A percentile compares a stretch with the other conserved stretches of the same genome.
Evolutionary conservation across 37 sponge, comb jelly and placozoan species (phyloP).

Genomic region (Corticium candelabrum): DNA sequence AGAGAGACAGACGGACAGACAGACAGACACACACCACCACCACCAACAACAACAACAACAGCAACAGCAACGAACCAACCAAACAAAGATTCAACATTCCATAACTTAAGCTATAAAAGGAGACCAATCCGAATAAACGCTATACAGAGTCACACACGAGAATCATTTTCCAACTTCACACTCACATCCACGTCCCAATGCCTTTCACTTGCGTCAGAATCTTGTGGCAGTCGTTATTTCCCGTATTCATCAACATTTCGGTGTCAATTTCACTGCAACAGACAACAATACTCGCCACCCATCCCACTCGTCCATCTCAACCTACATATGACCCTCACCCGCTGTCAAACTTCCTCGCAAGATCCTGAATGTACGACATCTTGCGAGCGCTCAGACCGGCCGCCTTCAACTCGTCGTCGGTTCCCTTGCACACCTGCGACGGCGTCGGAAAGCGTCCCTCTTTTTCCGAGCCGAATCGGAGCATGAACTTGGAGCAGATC

Average conservation of each 20-base stretch:
- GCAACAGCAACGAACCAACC: too few relatives aligned
- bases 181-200: slow-evolving; percentile 2
- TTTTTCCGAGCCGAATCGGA: not conserved
- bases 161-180: too few relatives aligned
- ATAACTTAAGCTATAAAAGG: too few relatives aligned
- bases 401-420: not conserved
- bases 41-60: too few relatives aligned
- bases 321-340: not conserved
- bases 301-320: too few relatives aligned
- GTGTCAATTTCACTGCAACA: not conserved
- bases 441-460: slow-evolving; percentile 1
- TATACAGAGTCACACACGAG: too few relatives aligned
- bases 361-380: not conserved
- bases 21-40: too few relatives aligned
- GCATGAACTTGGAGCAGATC: not conserved
- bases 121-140: too few relatives aligned
- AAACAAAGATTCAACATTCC: too few relatives aligned
- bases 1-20: too few relatives aligned
- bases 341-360: not conserved
- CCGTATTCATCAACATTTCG: not conserved
- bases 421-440: slow-evolving; percentile 1
- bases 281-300: too few relatives aligned
- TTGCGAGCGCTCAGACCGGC: not conserved
- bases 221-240: not conserved
- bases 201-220: not conserved